These are phyloP conservation scores for Alsophila aescularia DNA, from an alignment of 2,888 invertebrate genomes.

Conservation along the genomic window DNA sequence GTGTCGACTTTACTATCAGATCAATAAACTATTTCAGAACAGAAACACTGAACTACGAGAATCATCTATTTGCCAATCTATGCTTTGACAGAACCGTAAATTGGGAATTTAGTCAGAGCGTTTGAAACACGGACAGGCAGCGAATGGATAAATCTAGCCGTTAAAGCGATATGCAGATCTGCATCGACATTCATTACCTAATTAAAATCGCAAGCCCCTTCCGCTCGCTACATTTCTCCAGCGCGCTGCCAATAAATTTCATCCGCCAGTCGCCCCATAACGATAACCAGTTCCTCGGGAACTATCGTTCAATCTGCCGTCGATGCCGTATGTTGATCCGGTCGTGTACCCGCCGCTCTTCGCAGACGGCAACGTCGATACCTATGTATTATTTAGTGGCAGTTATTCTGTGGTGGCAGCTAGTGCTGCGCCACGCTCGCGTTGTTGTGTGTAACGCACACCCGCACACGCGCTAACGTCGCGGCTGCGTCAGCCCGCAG, in stretches of 20 bases:
- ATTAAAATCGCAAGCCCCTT: conserved; percentile 84
- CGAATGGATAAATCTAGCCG: conserved; percentile 81
- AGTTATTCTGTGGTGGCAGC: conserved; percentile 74
- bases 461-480: conserved; percentile 57
- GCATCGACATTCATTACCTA: conserved; percentile 85
- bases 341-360: conserved; percentile 82
- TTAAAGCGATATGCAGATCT: conserved; percentile 83
- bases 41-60: conserved; percentile 30
- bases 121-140: conserved; percentile 72
- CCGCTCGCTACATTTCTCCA: conserved; percentile 85
- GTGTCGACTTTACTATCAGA: conserved; percentile 13
- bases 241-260: conserved; percentile 84
- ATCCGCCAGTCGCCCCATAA: conserved; percentile 84
- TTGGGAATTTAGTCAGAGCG: conserved; percentile 64
- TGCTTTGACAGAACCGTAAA: conserved; percentile 49
- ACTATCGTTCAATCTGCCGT: conserved; percentile 85
- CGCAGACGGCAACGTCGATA: conserved; percentile 80
- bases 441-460: conserved; percentile 52
- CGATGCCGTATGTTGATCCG: conserved; percentile 84
- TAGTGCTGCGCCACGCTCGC: conserved; percentile 57
- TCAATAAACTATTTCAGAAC: conserved; percentile 31
- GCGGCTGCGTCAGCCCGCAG: conserved; percentile 72
- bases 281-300: conserved; percentile 85
- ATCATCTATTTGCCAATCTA: conserved; percentile 44
- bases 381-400: conserved; percentile 83